Percentiles rank a stretch among this genome's conserved stretches.
These are phyloP conservation scores for Phytoseiulus persimilis DNA, from an alignment of 2,888 invertebrate species.

Conservation along the genomic window DNA sequence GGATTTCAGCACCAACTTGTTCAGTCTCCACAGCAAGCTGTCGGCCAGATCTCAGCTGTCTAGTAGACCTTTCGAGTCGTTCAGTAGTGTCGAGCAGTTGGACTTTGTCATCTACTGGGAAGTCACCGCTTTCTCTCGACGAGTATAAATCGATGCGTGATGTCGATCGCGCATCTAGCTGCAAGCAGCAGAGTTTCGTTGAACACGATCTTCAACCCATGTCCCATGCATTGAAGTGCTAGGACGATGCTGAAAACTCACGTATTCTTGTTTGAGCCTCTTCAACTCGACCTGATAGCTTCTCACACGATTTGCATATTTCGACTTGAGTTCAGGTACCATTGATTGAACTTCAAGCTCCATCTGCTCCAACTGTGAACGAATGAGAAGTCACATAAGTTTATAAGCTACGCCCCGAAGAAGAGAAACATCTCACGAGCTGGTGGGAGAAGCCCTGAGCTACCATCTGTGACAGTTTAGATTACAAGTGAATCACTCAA, in stretches of 20 bases:
- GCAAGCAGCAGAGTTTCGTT: not conserved
- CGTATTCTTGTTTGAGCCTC: conserved; percentile 29
- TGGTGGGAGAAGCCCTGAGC: not conserved
- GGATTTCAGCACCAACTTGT: conserved; percentile 40
- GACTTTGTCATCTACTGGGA: conserved; percentile 24
- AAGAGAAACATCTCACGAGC: not conserved
- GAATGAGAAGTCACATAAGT: no score
- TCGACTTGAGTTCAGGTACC: conserved; percentile 34
- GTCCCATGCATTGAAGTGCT: no score
- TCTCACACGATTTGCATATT: conserved; percentile 33
- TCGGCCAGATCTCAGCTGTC: conserved; percentile 22
- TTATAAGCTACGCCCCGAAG: no score
- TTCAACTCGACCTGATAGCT: conserved; percentile 34
- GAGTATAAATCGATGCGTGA: not conserved
- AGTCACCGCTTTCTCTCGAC: conserved; percentile 9
- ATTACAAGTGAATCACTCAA: no score
- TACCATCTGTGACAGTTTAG: no score
- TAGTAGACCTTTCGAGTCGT: conserved; percentile 36
- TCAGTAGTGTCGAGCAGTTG: conserved; percentile 39
- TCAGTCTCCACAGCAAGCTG: conserved; percentile 40
- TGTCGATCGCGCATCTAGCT: conserved; percentile 32
- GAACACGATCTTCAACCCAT: no score
- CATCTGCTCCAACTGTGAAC: conserved; percentile 24
- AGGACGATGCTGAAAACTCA: not conserved
- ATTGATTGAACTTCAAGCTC: conserved; percentile 31